These are phyloP conservation scores for Triplophysa siluroides DNA, from an alignment of 2,113 vertebrate genomes.

Conservation along the genomic window DNA sequence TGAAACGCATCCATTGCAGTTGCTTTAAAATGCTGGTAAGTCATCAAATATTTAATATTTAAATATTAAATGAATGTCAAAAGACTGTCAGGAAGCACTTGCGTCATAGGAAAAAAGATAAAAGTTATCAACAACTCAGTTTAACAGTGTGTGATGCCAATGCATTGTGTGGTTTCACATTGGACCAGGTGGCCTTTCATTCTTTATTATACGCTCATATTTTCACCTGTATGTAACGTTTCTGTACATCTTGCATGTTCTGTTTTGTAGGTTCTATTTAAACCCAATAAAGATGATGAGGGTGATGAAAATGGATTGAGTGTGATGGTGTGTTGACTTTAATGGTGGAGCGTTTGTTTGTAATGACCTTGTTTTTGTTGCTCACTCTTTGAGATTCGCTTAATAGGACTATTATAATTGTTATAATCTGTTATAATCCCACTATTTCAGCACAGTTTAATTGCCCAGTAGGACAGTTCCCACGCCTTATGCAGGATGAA, in stretches of 20 bases:
- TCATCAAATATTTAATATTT: slow-evolving; percentile 53
- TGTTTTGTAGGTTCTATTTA: slow-evolving; percentile 23
- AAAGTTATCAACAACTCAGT: neutral
- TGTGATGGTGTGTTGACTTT: neutral
- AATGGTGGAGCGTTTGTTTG: neutral
- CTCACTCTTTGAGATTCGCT: no score
- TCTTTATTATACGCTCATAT: neutral
- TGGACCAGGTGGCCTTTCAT: neutral
- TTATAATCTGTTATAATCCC: no score
- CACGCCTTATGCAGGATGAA: no score
- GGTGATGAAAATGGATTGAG: neutral
- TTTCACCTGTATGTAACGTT: slow-evolving; percentile 23
- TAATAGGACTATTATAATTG: no score
- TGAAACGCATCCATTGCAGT: neutral
- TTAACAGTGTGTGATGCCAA: slow-evolving; percentile 3
- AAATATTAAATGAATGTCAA: slow-evolving; percentile 44
- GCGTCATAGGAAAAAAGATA: neutral
- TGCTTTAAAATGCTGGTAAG: slow-evolving; percentile 16
- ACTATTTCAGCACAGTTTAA: no score
- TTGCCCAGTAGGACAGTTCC: no score
- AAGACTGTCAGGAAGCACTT: neutral
- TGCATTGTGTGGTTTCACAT: neutral
- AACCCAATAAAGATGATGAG: slow-evolving; percentile 41
- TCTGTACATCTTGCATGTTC: slow-evolving; percentile 43
- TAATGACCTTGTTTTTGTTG: no score